phyloP scores from a whole-genome alignment of 2,797 vertebrate genomes.

The Fistularia commersonii region DNA sequence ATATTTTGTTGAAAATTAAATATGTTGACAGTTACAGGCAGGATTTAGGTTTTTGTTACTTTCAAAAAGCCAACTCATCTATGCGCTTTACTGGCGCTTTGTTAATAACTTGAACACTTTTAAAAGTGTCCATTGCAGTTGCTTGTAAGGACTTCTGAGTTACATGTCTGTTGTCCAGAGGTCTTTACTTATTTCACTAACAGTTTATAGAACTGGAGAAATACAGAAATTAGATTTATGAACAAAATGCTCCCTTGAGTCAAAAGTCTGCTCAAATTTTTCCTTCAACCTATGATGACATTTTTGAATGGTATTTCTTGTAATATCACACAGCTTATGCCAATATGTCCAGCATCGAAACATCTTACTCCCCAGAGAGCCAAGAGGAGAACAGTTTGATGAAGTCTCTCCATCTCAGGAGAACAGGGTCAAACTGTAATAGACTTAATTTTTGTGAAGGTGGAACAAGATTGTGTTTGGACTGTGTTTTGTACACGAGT shows the following conservation, averaged over 20 bases:
- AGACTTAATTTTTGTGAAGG: conserved; percentile 40
- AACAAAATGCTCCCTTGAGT: conserved; percentile 44
- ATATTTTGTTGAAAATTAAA: too few relatives aligned
- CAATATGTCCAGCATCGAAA: conserved; percentile 36
- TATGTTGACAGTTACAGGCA: too few relatives aligned
- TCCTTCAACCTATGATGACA: conserved; percentile 55
- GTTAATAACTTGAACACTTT: too few relatives aligned
- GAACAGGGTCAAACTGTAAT: conserved; percentile 35
- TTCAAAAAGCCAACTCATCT: too few relatives aligned
- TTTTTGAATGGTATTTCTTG: conserved; percentile 43
- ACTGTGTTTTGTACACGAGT: conserved; percentile 38
- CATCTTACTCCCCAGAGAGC: conserved; percentile 32
- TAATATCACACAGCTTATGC: conserved; percentile 29
- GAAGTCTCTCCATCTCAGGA: conserved; percentile 26
- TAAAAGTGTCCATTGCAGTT: too few relatives aligned
- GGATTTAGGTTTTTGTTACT: too few relatives aligned
- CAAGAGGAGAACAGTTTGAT: conserved; percentile 22
- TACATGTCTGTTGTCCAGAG: too few relatives aligned
- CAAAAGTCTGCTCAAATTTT: conserved; percentile 26
- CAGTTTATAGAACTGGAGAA: conserved; percentile 11
- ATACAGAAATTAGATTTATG: conserved; percentile 55
- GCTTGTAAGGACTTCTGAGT: too few relatives aligned
- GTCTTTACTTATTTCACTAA: conserved; percentile 8
- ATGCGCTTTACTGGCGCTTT: too few relatives aligned
- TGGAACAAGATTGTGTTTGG: conserved; percentile 47